Evolutionary conservation across 2,888 invertebrate species (phyloP), one percentile per base, ranked within the genome.

Genomic region (Anticlea derivata): DNA sequence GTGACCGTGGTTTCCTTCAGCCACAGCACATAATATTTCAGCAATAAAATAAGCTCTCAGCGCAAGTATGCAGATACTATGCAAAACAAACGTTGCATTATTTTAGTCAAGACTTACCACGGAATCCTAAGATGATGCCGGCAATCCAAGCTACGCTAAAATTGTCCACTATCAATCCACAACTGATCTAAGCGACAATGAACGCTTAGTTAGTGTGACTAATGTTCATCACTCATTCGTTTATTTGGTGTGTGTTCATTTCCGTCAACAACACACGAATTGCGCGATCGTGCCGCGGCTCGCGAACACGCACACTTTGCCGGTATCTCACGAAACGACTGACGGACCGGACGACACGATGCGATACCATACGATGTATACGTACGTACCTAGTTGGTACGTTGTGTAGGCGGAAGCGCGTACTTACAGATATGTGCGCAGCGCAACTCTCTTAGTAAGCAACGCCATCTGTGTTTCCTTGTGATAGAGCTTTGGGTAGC

Each of bases 401-500:
- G 2, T 8, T 31, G 48, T 43, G 48, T 48, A 40, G 48, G 48
- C 48, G 53, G 49, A 49, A 53, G 34, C 34, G 20, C 33, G 51
- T 46, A 27, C 43, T 7, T n/a, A 33, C 22, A 12, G 34, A 33
- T 46, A 40, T 31, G 43, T 43, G 47, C 52, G 46, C 47, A 29
- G 29, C 35, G 37, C 35, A 30, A 31, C 37, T 47, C 43, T 40
- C 30, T 23, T 12, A n/a, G n/a, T n/a, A 10, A 8, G 34, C 38
- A 44, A 35, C 53, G 48, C 53, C 53, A 53, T 53, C 53, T 53
- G 17, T 53, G 34, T 34, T 44, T 44, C n/a, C n/a, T 37, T 13
- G 12, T 23, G 17, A 4, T 17, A 17, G 17, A 4, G 17, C 2
- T 4, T 17, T 17, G 17, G n/a, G n/a, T 17, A 17, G 17, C 17